phyloP scores from a whole-genome alignment of 2,113 vertebrate genomes.

The Gasterosteus nipponicus region DNA sequence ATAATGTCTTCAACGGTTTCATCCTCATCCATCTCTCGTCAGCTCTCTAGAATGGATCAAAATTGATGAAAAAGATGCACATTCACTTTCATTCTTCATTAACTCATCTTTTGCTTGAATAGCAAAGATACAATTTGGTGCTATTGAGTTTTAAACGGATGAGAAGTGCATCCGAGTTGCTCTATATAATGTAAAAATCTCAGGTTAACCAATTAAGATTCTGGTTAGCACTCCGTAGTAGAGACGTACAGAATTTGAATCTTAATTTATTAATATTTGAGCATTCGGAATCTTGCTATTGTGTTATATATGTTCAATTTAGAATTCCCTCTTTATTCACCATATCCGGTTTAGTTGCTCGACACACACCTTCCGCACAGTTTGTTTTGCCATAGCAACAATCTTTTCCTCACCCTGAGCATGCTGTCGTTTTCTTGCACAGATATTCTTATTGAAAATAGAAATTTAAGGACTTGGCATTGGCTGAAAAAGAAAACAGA shows the following conservation, averaged over 20 bases:
- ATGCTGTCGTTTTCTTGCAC: neutral
- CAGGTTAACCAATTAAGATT: neutral
- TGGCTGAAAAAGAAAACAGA: neutral
- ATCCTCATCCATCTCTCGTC: neutral
- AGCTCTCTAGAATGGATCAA: neutral
- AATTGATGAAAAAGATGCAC: neutral
- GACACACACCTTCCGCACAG: neutral
- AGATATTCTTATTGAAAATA: neutral
- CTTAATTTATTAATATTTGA: neutral
- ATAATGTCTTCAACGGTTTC: neutral
- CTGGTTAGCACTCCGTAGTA: neutral
- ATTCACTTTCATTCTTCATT: constrained; percentile 11
- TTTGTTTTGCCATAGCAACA: neutral
- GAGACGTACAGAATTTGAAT: neutral
- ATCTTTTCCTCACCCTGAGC: too few species aligned
- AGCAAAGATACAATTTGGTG: neutral
- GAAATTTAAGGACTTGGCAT: neutral
- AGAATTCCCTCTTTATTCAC: neutral
- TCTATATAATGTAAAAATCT: neutral
- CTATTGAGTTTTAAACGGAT: neutral
- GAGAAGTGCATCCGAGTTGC: neutral
- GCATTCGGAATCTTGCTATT: neutral
- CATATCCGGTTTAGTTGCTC: neutral
- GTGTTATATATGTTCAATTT: neutral
- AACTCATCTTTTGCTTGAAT: neutral